Evolutionary conservation across 2,888 invertebrate species (phyloP), one percentile per base, ranked within the genome.

Genomic region (Calliscelio sp.): DNA sequence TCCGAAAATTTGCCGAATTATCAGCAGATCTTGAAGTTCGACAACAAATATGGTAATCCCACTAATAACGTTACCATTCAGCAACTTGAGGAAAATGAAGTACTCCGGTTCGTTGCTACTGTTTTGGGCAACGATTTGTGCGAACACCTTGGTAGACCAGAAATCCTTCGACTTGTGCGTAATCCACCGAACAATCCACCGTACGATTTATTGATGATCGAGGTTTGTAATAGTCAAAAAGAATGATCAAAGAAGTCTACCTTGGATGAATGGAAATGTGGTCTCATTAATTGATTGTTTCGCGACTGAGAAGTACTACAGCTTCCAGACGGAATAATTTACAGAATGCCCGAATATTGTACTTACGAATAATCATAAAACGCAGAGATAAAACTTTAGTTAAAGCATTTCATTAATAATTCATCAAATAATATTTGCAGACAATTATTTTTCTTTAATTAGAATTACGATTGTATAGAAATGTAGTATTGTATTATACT

Each of bases 1-100:
- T 90, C 91, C 75, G 89, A 92, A 24, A 86, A 89, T 8, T 87
- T 91, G 25, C 82, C 90, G 0, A 94, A 93, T 86, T 91, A 94
- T 49, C 91, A 88, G 1, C 93, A 94, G 65, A 88, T 94, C 63
- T 89, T 92, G 6, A 75, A 89, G 0, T 28, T 88, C 0, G 80
- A 80, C 0, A 44, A 86, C 3, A 85, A 87, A 7, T 65, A 79
- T 8, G 78, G 71, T 4, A 61, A 81, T 10, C 71, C 81, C 0
- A 86, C 90, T 8, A 92, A 92, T 49, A 92, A 91, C 41, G 14
- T 92, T 4, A 85, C 89, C 0, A 89, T 88, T 20, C 11, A 57
- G 0, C 78, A 70, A 11, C 16, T 83, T 8, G 71, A 78, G 16
- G 51, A 32, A 4, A 7, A n/a, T 16, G 2, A 78, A 0, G 35